These are phyloP conservation scores for Ovis aries DNA, from an alignment of 2,113 vertebrate genomes.

Conservation along the genomic window ARS-UI_Ramb_v3.0 NC_056060.1:31676001-31676500, in stretches of 20 bases:
- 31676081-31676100: neutral
- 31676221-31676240: neutral
- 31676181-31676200: neutral
- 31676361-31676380: neutral
- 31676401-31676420: neutral
- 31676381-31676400: neutral
- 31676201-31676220: neutral
- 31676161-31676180: neutral
- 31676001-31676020: neutral
- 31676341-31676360: neutral
- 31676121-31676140: neutral
- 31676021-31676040: neutral
- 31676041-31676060: neutral
- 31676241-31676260: neutral
- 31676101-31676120: neutral
- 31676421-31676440: neutral
- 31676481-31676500: neutral
- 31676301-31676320: neutral
- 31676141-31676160: neutral
- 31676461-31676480: neutral
- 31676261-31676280: accelerated
- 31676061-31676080: neutral
- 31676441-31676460: neutral
- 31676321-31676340: neutral
- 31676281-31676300: neutral